phyloP scores from a whole-genome alignment of 2,113 vertebrate genomes.

The Albula goreensis region DNA sequence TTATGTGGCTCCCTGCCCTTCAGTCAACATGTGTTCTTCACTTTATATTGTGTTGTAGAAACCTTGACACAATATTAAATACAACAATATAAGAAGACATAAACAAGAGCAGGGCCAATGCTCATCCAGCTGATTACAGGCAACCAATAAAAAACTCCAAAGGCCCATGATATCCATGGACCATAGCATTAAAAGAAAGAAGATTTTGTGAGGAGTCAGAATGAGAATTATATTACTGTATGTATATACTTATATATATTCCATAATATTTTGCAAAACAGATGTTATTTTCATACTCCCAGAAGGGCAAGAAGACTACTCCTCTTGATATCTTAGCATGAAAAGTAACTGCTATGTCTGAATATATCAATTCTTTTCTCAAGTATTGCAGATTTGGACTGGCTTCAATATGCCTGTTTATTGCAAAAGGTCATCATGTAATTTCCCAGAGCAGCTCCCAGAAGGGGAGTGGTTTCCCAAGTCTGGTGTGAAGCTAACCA shows the following conservation, averaged over 20 bases:
- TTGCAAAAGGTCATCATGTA: neutral
- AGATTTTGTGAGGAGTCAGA: neutral
- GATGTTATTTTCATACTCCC: neutral
- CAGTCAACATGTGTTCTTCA: too few species aligned
- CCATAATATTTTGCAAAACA: neutral
- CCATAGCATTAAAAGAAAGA: neutral
- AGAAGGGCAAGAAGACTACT: neutral
- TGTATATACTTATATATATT: neutral
- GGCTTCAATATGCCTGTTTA: neutral
- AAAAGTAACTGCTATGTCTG: neutral
- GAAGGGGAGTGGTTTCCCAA: neutral
- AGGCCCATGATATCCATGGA: neutral
- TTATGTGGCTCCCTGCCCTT: too few species aligned
- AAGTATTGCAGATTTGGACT: neutral
- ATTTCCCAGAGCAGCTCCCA: neutral
- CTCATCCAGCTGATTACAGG: neutral
- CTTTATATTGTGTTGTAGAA: too few species aligned
- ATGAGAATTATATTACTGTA: neutral
- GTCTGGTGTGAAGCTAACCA: neutral
- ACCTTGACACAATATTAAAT: too few species aligned
- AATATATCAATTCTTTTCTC: neutral
- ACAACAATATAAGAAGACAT: too few species aligned
- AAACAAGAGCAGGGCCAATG: too few species aligned
- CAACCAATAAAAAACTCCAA: neutral
- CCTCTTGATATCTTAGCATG: neutral